Conservation (phyloP, 2,797 vertebrate genomes). For the Channa striata region DNA sequence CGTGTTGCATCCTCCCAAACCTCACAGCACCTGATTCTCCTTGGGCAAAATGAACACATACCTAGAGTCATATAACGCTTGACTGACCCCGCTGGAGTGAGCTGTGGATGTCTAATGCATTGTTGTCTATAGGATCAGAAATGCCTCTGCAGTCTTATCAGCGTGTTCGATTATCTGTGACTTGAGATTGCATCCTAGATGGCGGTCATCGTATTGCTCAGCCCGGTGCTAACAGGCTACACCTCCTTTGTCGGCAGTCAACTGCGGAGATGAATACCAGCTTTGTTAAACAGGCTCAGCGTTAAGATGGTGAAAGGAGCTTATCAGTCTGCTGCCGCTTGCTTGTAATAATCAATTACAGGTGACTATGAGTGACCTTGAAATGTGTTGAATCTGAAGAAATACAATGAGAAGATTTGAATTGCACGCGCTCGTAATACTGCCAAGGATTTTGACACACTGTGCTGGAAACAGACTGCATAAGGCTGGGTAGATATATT, state of each 20-base stretch:
- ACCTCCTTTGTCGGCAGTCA: conserved; percentile 53
- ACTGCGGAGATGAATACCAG: conserved; percentile 56
- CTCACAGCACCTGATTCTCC: conserved; percentile 29
- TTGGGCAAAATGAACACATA: conserved; percentile 27
- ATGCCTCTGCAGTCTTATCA: conserved; percentile 34
- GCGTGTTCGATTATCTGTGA: conserved; percentile 28
- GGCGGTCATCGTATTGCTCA: conserved; percentile 34
- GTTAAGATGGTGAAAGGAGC: conserved; percentile 71
- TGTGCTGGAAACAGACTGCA: conserved; percentile 56
- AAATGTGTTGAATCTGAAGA: conserved; percentile 74
- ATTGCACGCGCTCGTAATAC: conserved; percentile 66
- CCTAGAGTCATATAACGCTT: conserved; percentile 36
- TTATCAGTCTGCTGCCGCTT: conserved; percentile 70
- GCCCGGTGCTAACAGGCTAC: conserved; percentile 38
- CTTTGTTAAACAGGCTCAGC: conserved; percentile 66
- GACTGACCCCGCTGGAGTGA: conserved; percentile 5
- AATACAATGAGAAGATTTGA: conserved; percentile 79
- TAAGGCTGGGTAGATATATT: conserved; percentile 62
- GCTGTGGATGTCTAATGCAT: conserved; percentile 20
- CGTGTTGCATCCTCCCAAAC: conserved; percentile 29
- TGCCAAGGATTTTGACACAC: conserved; percentile 63
- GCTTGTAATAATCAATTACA: conserved; percentile 83
- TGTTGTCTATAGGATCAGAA: conserved; percentile 43
- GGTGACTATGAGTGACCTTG: conserved; percentile 79
- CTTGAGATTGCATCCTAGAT: conserved; percentile 49